Percentiles rank a stretch among this genome's conserved stretches.
These are phyloP conservation scores for Drosophila atripex DNA, from an alignment of 2,888 invertebrate species.

Conservation along the genomic window DNA sequence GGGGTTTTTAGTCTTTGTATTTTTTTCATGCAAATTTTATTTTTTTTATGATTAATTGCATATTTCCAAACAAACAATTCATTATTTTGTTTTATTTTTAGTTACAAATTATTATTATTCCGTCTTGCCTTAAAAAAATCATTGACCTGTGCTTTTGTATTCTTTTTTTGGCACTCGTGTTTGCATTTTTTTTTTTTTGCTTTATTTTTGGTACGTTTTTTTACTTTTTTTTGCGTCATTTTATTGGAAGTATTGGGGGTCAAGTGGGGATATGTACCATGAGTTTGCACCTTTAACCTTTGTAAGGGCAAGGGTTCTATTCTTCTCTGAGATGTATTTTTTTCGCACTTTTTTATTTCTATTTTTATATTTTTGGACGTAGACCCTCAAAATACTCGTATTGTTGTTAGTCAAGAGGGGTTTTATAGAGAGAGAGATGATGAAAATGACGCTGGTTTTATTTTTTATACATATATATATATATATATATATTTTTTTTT, in stretches of 20 bases:
- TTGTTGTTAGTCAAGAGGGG: constrained; percentile 10
- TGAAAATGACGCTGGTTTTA: constrained; percentile 13
- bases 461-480: background rate
- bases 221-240: constrained; percentile 26
- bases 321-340: background rate
- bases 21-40: constrained; percentile 1
- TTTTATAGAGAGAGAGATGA: background rate
- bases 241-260: constrained; percentile 8
- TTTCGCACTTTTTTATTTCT: background rate
- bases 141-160: background rate
- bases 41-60: background rate
- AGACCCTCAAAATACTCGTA: constrained; percentile 13
- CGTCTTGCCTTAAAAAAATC: background rate
- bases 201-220: constrained; percentile 36
- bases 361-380: constrained; percentile 10
- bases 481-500: constrained; percentile 11
- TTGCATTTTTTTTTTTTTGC: background rate
- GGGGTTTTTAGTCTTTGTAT: background rate
- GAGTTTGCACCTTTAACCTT: constrained; percentile 34
- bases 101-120: background rate
- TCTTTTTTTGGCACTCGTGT: background rate
- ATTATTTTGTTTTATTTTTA: background rate
- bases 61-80: background rate
- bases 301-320: constrained; percentile 7
- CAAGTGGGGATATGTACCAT: background rate